A percentile compares a stretch with the other conserved stretches of the same genome.
Conservation (phyloP, 2,797 vertebrate genomes). For the Thunnus albacares region DNA sequence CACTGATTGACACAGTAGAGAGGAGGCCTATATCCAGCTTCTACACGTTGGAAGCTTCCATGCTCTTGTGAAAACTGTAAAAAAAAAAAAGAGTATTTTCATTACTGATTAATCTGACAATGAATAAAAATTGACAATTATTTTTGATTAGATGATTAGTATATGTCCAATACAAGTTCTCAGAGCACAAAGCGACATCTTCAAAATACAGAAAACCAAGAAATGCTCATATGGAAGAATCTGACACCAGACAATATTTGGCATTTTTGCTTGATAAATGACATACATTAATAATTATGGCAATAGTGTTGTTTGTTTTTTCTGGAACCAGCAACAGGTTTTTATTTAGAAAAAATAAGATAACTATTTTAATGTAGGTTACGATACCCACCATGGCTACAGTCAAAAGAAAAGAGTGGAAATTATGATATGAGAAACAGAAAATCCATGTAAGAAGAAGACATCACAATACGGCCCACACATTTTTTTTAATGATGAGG, state of each 20-base stretch:
- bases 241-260: neutral
- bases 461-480: no score
- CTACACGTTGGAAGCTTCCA: neutral
- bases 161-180: neutral
- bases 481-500: neutral
- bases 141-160: neutral
- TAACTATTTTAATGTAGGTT: neutral
- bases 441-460: neutral
- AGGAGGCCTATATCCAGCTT: neutral
- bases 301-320: neutral
- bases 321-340: neutral
- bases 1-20: neutral
- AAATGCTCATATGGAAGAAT: no score
- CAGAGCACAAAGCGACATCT: neutral
- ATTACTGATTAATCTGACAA: neutral
- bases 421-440: neutral
- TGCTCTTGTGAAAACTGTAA: neutral
- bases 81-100: neutral
- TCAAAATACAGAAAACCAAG: neutral
- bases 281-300: neutral
- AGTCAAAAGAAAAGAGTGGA: slow-evolving; percentile 1
- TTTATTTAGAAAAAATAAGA: neutral
- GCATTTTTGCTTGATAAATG: neutral
- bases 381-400: neutral
- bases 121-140: neutral